These are phyloP conservation scores for Trichosurus vulpecula DNA, from an alignment of 2,797 vertebrate species.

Conservation along the genomic window DNA sequence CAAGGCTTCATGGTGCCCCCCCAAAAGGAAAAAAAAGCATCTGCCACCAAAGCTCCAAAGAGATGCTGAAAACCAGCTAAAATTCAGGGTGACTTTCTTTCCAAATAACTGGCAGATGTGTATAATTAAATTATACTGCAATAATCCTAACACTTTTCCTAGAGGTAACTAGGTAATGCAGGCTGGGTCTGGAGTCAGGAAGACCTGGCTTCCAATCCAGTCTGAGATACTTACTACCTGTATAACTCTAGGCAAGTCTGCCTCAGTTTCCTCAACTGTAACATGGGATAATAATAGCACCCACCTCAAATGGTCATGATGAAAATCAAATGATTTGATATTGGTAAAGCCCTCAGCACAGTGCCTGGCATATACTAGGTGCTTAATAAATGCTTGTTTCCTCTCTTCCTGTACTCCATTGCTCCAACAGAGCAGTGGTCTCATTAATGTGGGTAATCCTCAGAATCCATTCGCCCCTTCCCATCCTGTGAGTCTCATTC, in stretches of 20 bases:
- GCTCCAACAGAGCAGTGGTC: not conserved
- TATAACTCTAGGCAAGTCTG: not conserved
- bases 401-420: not conserved
- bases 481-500: not conserved
- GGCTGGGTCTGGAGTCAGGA: not conserved
- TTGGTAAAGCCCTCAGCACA: not conserved
- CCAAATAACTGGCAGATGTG: constrained; percentile 6
- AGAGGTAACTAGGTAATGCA: not conserved
- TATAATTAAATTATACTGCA: not conserved
- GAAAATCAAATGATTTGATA: not conserved
- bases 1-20: not conserved
- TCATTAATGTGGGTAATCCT: not conserved
- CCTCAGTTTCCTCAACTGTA: not conserved
- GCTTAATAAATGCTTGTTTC: not conserved
- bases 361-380: not conserved
- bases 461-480: not conserved
- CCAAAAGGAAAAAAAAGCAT: constrained; percentile 1
- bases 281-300: not conserved
- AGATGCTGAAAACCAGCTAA: constrained; percentile 17
- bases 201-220: not conserved
- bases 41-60: not conserved
- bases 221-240: not conserved
- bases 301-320: not conserved
- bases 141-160: not conserved
- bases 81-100: constrained; percentile 5